Conservation (phyloP, 2,113 vertebrate species). For the Shinisaurus crocodilurus region DNA sequence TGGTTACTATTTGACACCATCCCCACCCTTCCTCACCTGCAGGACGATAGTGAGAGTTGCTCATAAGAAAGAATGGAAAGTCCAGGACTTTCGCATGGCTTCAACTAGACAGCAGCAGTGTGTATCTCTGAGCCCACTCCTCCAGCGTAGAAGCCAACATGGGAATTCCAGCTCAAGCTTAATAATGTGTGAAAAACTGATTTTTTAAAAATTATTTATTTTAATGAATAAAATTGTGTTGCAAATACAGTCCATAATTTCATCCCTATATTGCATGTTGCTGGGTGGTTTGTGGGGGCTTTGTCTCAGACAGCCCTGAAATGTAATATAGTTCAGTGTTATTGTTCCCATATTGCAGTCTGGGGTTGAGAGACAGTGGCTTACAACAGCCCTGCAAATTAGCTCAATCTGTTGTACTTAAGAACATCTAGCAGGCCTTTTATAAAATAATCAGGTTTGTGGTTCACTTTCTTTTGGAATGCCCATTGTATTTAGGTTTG, state of each 20-base stretch:
- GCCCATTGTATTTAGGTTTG: too few species aligned
- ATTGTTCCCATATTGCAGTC: not conserved
- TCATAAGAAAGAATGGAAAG: not conserved
- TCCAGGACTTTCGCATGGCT: not conserved
- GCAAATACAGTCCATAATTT: constrained; percentile 13
- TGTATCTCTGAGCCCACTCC: too few species aligned
- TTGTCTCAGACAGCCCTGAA: not conserved
- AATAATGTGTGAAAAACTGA: not conserved
- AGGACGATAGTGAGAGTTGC: not conserved
- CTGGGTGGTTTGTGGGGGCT: not conserved
- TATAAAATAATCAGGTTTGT: not conserved
- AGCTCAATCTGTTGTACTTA: not conserved
- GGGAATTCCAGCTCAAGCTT: not conserved
- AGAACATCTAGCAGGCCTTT: not conserved
- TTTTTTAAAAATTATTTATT: not conserved
- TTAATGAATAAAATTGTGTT: not conserved
- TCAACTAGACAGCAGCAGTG: too few species aligned
- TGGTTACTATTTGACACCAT: not conserved
- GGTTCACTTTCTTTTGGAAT: too few species aligned
- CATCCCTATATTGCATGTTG: too few species aligned
- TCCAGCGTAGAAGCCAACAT: too few species aligned
- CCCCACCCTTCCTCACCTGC: too few species aligned
- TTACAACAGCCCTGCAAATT: not conserved
- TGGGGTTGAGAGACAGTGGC: not conserved
- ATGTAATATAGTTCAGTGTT: not conserved